Percentiles rank a stretch among this genome's conserved stretches.
Conservation (phyloP, 2,797 vertebrate species). For the Mus spretus region DNA sequence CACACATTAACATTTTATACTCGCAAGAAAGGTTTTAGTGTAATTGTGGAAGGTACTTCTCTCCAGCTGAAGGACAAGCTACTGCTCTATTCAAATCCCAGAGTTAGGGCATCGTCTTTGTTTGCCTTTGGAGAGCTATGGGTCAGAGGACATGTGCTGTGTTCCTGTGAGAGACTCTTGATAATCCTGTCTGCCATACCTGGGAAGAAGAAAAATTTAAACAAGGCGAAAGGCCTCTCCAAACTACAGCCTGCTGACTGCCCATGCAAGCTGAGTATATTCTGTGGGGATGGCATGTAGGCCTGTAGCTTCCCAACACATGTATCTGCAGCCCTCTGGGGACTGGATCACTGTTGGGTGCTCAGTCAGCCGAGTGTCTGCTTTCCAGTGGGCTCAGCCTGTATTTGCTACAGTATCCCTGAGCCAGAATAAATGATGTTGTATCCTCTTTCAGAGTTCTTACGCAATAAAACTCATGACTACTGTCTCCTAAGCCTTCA, state of each 20-base stretch:
- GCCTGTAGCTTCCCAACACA: not conserved
- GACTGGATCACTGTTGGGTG: not conserved
- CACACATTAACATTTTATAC: slow-evolving; percentile 23
- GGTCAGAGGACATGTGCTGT: not conserved
- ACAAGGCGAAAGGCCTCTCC: not conserved
- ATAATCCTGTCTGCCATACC: not conserved
- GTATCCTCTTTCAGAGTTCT: not conserved
- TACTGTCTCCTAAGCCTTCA: not conserved
- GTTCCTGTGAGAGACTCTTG: not conserved
- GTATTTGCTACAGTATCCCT: not conserved
- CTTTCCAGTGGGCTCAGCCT: not conserved
- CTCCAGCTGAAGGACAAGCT: not conserved
- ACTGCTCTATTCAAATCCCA: slow-evolving; percentile 12
- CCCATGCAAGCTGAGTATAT: not conserved
- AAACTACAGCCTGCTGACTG: not conserved
- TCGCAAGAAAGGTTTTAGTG: not conserved
- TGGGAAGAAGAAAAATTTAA: not conserved
- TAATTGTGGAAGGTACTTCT: not conserved
- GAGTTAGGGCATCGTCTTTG: not conserved
- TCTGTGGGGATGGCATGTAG: not conserved
- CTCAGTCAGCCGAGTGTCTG: not conserved
- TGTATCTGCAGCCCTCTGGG: not conserved
- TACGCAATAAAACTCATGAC: slow-evolving; percentile 41
- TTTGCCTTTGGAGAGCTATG: not conserved
- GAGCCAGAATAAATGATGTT: slow-evolving; percentile 17